Evolutionary conservation across 2,888 invertebrate genomes (phyloP), one percentile per base, ranked within the genome.

Genomic region (Amphipyra tragopoginis): DNA sequence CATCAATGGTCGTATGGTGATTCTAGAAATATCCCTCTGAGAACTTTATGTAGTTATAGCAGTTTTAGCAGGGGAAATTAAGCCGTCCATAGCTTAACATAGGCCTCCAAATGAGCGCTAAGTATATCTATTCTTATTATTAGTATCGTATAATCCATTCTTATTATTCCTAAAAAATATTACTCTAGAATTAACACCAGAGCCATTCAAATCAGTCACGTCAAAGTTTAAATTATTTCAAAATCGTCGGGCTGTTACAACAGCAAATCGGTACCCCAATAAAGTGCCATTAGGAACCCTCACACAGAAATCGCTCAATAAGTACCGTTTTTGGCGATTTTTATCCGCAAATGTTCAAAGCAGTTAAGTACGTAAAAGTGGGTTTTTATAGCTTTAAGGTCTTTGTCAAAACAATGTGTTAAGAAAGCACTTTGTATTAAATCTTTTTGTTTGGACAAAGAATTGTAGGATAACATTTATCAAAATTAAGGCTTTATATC

Each of bases 281-380:
- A 80, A 80, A 77, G 71, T 56, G 58, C 79, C 74, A 77, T 81
- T 81, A 75, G 61, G 71, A 61, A 47, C 47, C 61, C 54, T 14
- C 53, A 70, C 68, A 66, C 62, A 65, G 65, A 76, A 79, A 79
- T 80, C 71, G 67, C 51, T 63, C 64, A 63, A 68, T 80, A 76
- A 76, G 75, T 73, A 72, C 72, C 66, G 26, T 39, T 62, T 63
- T 57, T 42, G 51, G 53, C 39, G 62, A 59, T 65, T 65, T 73
- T 72, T 61, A 49, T 59, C 53, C 62, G 40, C 56, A 67, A 62
- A 62, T 54, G 56, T 47, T 61, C 52, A 44, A 49, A 51, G 42
- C 53, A 40, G 45, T 59, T 50, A 45, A 38, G 39, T 57, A 21
- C 34, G 38, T 47, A 26, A 33, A 15, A 52, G 45, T 34, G 40